Conservation (phyloP, 2,888 invertebrate species). For the Eupsilia transversa region DNA sequence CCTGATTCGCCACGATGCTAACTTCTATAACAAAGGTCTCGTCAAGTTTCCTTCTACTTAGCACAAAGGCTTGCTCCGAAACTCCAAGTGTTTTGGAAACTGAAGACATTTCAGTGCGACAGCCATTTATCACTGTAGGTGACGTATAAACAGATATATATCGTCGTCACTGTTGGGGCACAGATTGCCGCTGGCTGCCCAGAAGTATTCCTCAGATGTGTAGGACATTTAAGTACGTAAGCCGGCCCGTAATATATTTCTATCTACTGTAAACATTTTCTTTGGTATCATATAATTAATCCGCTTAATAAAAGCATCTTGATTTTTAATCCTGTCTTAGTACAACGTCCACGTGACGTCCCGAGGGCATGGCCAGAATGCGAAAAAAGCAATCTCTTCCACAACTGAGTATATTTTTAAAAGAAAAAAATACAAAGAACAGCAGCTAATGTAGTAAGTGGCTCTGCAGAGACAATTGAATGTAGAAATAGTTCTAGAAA, state of each 20-base stretch:
- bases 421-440: slow-evolving; percentile 27
- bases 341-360: slow-evolving; percentile 18
- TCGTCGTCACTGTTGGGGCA: slow-evolving; percentile 36
- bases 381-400: slow-evolving; percentile 27
- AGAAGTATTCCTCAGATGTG: slow-evolving; percentile 28
- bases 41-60: slow-evolving; percentile 53
- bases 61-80: slow-evolving; percentile 53
- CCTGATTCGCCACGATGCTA: slow-evolving; percentile 31
- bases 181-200: slow-evolving; percentile 37
- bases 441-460: slow-evolving; percentile 44
- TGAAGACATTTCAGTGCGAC: slow-evolving; percentile 53
- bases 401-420: slow-evolving; percentile 24
- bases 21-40: slow-evolving; percentile 48
- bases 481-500: slow-evolving; percentile 39
- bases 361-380: slow-evolving; percentile 26
- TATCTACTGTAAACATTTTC: slow-evolving; percentile 6
- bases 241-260: neutral
- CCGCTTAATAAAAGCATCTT: slow-evolving; percentile 10
- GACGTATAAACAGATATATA: slow-evolving; percentile 49
- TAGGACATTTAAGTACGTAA: neutral
- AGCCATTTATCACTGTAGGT: slow-evolving; percentile 58
- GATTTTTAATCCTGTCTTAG: slow-evolving; percentile 36
- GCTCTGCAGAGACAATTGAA: slow-evolving; percentile 50
- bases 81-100: slow-evolving; percentile 51
- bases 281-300: slow-evolving; percentile 19